Percentiles rank a stretch among this genome's conserved stretches.
Conservation (phyloP, 2,888 invertebrate species). For the Fissipunctia ypsillon region DNA sequence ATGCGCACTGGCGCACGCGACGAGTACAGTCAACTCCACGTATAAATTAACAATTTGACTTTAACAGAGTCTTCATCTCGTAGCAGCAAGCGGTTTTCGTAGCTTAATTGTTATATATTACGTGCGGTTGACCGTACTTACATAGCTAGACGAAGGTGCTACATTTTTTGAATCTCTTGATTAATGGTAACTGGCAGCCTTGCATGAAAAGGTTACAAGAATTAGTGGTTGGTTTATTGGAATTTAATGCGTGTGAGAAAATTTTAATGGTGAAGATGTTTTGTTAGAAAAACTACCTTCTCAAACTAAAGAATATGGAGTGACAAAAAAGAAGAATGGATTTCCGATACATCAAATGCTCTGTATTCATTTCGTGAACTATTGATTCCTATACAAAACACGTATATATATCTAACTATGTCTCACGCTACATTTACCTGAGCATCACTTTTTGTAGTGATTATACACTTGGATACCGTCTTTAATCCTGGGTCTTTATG, state of each 20-base stretch:
- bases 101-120: background rate
- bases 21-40: conserved; percentile 39
- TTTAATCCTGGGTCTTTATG: background rate
- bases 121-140: background rate
- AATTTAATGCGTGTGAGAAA: conserved; percentile 29
- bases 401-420: background rate
- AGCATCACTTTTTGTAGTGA: conserved; percentile 39
- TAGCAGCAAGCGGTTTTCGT: background rate
- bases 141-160: conserved; percentile 43
- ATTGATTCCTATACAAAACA: background rate
- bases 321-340: background rate
- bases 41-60: background rate
- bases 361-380: background rate
- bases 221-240: conserved; percentile 24
- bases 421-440: conserved; percentile 34
- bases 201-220: conserved; percentile 44
- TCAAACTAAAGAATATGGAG: background rate
- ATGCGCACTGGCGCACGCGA: conserved; percentile 55
- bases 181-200: conserved; percentile 32
- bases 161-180: conserved; percentile 45
- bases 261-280: conserved; percentile 1
- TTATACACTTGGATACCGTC: conserved; percentile 3
- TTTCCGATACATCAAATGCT: background rate
- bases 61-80: background rate
- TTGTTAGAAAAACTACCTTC: background rate